These are phyloP conservation scores for Gopherus evgoodei DNA, from an alignment of 2,113 vertebrate species.

Conservation along the genomic window DNA sequence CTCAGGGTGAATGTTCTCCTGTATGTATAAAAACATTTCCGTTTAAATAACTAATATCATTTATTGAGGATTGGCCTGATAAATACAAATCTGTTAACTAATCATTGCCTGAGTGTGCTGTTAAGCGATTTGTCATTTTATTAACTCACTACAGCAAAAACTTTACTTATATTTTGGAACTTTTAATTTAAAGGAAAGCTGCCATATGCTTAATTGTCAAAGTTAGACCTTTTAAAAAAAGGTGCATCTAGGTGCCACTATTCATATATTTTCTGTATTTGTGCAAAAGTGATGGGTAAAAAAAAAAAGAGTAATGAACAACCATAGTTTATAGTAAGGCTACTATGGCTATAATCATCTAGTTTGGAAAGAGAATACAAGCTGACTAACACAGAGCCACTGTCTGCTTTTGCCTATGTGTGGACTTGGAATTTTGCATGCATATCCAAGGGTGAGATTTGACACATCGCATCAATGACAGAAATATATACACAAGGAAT, in stretches of 20 bases:
- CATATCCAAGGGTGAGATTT: not conserved
- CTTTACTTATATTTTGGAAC: not conserved
- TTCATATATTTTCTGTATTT: not conserved
- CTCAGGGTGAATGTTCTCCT: not conserved
- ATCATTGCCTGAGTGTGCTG: not conserved
- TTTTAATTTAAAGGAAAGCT: not conserved
- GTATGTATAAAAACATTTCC: accelerated
- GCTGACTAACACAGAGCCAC: not conserved
- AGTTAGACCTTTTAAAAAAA: not conserved
- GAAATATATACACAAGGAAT: not conserved
- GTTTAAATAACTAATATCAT: not conserved
- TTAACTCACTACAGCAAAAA: not conserved
- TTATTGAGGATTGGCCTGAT: not conserved
- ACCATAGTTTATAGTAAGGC: not conserved
- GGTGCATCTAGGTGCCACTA: not conserved
- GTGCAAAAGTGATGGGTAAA: not conserved
- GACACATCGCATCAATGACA: not conserved
- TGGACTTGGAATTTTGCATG: not conserved
- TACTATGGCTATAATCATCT: not conserved
- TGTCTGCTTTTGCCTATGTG: not conserved
- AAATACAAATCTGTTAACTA: not conserved
- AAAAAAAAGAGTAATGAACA: not conserved
- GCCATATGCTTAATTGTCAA: not conserved
- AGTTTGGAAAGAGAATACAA: not conserved
- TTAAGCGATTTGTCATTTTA: not conserved